Evolutionary conservation across 2,113 vertebrate species (phyloP).

Genomic region (Cebidichthys violaceus): DNA sequence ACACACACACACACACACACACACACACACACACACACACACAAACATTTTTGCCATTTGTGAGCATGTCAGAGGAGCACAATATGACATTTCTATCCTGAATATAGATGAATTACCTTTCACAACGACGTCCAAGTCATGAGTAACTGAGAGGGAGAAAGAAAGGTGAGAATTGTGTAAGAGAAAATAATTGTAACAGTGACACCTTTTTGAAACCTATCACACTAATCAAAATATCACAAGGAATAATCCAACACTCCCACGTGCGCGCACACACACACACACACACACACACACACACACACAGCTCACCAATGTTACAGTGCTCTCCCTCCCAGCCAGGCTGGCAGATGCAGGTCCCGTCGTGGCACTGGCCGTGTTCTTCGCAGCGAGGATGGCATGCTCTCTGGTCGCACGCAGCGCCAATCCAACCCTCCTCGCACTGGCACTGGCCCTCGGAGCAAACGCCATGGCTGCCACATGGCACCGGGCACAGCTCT

Average conservation of each 20-base stretch:
- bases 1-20: background rate
- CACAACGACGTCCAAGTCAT: conserved; percentile 84
- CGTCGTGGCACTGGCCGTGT: conserved; percentile 95
- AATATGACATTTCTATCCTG: conserved; percentile 12
- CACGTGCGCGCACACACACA: conserved; percentile 18
- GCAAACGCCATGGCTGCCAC: conserved; percentile 93
- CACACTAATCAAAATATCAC: conserved; percentile 51
- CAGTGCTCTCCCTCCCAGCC: conserved; percentile 99
- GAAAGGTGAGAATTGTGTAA: conserved; percentile 39
- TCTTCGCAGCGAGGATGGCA: conserved; percentile 94
- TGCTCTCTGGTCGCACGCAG: conserved; percentile 90
- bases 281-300: background rate
- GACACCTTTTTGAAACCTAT: conserved; percentile 32
- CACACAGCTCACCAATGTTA: conserved; percentile 90
- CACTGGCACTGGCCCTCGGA: conserved; percentile 93
- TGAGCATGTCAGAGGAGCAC: conserved; percentile 10
- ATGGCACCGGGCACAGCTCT: conserved; percentile 95
- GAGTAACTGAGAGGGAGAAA: conserved; percentile 68
- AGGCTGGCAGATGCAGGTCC: conserved; percentile 95
- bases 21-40: background rate
- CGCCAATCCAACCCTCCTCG: conserved; percentile 94
- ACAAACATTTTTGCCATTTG: conserved; percentile 8
- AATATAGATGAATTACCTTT: conserved; percentile 79
- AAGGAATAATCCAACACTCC: conserved; percentile 48
- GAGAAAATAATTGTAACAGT: conserved; percentile 31